Base-by-base conservation (phyloP, 2,113 vertebrate species). In the Eubucco bourcierii region DNA sequence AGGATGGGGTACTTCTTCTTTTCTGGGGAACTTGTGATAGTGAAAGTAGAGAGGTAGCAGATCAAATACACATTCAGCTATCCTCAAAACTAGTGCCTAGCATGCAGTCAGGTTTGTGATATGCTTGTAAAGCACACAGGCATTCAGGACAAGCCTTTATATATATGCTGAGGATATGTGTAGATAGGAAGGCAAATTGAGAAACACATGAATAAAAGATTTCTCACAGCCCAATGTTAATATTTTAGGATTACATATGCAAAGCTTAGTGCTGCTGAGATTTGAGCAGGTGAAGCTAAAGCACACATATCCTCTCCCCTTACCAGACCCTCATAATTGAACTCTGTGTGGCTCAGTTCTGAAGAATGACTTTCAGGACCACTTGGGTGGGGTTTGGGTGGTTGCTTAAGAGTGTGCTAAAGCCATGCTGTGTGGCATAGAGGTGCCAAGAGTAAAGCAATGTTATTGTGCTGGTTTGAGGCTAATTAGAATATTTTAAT, bases 21-120 rank as follows among this genome's bases (percentile, higher is more conserved):
- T 56, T 76, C 65, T 47, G 83, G 63, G 39, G 93, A 87, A 88
- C 10, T 7, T 50, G 25, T 73, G 75, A 59, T 11, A 73, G 60
- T 63, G 50, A 93, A 91, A 91, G 71, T 4, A 74, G 47, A 78
- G 72, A 94, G 59, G 17, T 77, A 94, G 58, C 8, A 90, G 83
- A 87, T 78, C 68, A 68, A 90, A 80, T 52, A 18, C 5, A 20
- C 37, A 18, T 47, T 21, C 59, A 67, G 6, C 29, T 90, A 65
- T 34, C 37, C 27, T 39, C 82, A 64, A 76, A 80, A 60, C 15
- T 39, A 44, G 56, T 0, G 9, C 12, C 34, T 24, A 31, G 47
- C 52, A 58, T 33, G 33, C 65, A 71, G 65, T 52, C 27, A 64
- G 41, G 46, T 68, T 37, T 85, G 76, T 9, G 41, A 31, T 1